phyloP scores from a whole-genome alignment of 2,113 vertebrate genomes.

The Tachuris rubrigastra region DNA sequence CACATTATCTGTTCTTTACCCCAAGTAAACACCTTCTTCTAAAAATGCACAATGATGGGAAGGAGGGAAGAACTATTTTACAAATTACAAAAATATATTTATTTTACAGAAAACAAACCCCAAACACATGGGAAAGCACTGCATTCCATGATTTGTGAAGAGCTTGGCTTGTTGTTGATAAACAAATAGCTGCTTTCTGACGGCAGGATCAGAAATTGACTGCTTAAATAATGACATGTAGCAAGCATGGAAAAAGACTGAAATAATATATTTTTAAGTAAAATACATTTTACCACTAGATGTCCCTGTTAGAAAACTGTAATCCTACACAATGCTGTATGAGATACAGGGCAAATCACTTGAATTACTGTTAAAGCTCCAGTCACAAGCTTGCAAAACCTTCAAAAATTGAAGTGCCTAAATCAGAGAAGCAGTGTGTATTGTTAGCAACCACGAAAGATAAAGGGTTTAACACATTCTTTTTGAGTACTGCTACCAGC shows the following conservation, averaged over 20 bases:
- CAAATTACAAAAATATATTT: background rate
- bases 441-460: background rate
- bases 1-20: background rate
- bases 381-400: background rate
- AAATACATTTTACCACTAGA: slow-evolving; percentile 6
- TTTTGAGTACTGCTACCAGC: background rate
- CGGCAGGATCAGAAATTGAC: background rate
- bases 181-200: background rate
- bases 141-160: background rate
- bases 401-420: background rate
- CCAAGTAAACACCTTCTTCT: background rate
- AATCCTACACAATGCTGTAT: background rate
- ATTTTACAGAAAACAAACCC: background rate
- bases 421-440: background rate
- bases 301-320: background rate
- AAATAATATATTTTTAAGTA: background rate
- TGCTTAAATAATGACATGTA: background rate
- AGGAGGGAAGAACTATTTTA: background rate
- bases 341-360: background rate
- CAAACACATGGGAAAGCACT: background rate
- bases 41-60: background rate
- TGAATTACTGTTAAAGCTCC: background rate
- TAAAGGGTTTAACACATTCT: background rate
- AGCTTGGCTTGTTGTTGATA: background rate
- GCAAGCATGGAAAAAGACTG: background rate